Evolutionary conservation across 2,113 vertebrate species (phyloP).

Genomic region (Isichthys henryi): DNA sequence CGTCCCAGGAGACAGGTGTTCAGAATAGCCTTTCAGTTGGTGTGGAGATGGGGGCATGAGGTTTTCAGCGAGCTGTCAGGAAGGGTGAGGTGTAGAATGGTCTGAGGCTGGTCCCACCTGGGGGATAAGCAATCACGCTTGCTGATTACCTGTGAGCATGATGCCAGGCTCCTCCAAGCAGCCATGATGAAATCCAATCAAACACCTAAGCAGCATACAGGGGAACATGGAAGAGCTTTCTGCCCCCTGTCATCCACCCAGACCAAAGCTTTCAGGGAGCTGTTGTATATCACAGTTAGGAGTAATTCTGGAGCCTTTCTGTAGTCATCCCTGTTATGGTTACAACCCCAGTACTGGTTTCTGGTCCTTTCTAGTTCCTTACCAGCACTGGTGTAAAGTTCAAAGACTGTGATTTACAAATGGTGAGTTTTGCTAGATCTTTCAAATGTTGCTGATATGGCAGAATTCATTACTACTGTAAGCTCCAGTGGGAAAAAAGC

Average conservation of each 20-base stretch:
- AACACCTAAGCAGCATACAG: background rate
- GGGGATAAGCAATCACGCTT: slow-evolving; percentile 35
- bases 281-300: background rate
- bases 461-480: background rate
- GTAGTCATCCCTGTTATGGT: background rate
- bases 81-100: background rate
- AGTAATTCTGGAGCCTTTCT: background rate
- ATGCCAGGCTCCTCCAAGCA: slow-evolving; percentile 31
- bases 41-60: background rate
- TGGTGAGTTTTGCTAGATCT: background rate
- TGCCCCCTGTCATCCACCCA: background rate
- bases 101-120: slow-evolving; percentile 9
- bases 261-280: background rate
- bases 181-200: slow-evolving; percentile 50
- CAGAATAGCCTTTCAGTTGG: background rate
- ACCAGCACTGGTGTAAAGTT: background rate
- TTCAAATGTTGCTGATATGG: background rate
- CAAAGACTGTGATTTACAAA: background rate
- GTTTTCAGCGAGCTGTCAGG: slow-evolving; percentile 38
- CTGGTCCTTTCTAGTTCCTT: background rate
- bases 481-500: background rate
- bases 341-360: too few species aligned
- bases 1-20: background rate
- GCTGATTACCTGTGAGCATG: slow-evolving; percentile 17
- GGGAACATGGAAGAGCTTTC: background rate